Percentiles rank a stretch among this genome's conserved stretches.
Conservation (phyloP, 2,888 invertebrate species). For the Drosophila niveifrons region DNA sequence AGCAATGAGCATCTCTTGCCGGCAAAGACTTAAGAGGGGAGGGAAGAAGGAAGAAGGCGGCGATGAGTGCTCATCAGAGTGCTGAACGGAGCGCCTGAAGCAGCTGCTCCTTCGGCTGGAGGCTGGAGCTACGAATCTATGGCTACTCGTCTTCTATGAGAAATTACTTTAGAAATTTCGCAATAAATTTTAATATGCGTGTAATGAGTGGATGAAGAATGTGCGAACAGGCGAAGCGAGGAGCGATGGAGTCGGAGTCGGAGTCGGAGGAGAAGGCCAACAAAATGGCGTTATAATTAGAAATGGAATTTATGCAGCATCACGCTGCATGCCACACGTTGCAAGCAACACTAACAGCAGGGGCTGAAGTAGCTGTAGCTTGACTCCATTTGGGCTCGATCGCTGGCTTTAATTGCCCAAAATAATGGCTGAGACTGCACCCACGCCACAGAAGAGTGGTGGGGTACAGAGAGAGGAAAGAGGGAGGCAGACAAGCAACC, state of each 20-base stretch:
- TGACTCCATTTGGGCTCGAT: conserved; percentile 13
- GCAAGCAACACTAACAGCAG: not conserved
- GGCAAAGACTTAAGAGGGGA: conserved; percentile 18
- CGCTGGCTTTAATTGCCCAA: conserved; percentile 55
- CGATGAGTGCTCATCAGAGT: conserved; percentile 60
- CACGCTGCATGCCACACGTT: conserved; percentile 33
- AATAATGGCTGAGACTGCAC: conserved; percentile 50
- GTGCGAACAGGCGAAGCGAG: conserved; percentile 29
- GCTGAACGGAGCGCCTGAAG: conserved; percentile 12
- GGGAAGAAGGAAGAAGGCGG: conserved; percentile 31
- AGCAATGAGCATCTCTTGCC: conserved; percentile 74
- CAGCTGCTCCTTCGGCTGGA: conserved; percentile 41
- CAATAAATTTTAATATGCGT: conserved; percentile 82
- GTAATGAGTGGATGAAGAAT: conserved; percentile 78
- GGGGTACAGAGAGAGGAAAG: not conserved
- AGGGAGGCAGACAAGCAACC: conserved; percentile 50
- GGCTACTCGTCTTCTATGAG: conserved; percentile 76
- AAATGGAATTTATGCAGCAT: conserved; percentile 63
- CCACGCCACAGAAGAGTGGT: conserved; percentile 32
- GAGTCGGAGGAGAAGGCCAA: conserved; percentile 18
- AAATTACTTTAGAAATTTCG: conserved; percentile 76
- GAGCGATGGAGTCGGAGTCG: too few relatives aligned
- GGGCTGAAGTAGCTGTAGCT: conserved; percentile 10
- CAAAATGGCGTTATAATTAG: conserved; percentile 69
- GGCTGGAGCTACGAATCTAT: conserved; percentile 8